Evolutionary conservation across 2,797 vertebrate species (phyloP), one percentile per base, ranked within the genome.

Genomic region (Karalla daura): DNA sequence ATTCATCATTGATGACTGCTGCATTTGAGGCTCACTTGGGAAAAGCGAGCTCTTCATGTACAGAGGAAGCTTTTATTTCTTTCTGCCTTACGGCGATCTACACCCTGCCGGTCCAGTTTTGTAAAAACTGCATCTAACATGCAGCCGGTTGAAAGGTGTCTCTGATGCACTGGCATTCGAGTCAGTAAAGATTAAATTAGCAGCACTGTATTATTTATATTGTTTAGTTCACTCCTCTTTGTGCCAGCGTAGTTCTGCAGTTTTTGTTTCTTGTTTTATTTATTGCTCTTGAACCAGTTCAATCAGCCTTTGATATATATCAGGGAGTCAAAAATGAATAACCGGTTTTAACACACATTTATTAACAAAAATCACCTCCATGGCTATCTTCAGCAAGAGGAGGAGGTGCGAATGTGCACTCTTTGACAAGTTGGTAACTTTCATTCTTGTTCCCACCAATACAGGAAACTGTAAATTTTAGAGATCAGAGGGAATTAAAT

Each of bases 1-100:
- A 78, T 80, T 40, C 67, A 76, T 80, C 36, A 66, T 58, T 60
- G 33, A 85, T 85, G 54, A 46, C 35, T 18, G 35, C 68, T 47
- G 65, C 40, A 56, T 58, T 63, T 10, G 35, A 52, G n/a, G 28
- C 49, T 62, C 69, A 30, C 61, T 60, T 49, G 41, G 11, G 72
- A 50, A 45, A 55, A 59, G 28, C n/a, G 47, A 69, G 25, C 39
- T 33, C 17, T 46, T 49, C 27, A 25, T 60, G 51, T 10, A 35
- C 33, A 5, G 9, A 51, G 17, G 49, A 51, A 70, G 65, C 33
- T 76, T 58, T 65, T 47, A 21, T 33, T 47, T 32, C 17, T 52
- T 55, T 13, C 21, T 58, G 20, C 18, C 9, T 18, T 2, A 23
- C 15, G 23, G n/a, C n/a, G n/a, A n/a, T 63, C 33, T 39, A 41